Conservation (phyloP, 2,888 invertebrate species). For the Dicranocentrus wangi region DNA sequence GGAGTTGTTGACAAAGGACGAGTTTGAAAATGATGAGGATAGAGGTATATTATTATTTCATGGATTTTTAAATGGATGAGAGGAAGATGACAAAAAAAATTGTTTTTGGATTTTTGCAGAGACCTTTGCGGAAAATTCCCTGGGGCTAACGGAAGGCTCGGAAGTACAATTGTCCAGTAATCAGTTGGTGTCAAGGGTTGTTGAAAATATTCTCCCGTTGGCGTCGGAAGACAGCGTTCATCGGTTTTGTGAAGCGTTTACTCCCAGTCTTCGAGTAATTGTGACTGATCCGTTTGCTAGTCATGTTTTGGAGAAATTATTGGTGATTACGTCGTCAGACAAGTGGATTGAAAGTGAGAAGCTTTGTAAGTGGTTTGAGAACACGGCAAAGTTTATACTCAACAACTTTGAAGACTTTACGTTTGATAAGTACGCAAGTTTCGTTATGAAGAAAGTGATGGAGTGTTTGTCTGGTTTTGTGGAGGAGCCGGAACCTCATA, state of each 20-base stretch:
- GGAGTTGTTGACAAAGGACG: slow-evolving; percentile 81
- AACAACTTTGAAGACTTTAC: slow-evolving; percentile 87
- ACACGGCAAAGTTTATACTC: slow-evolving; percentile 83
- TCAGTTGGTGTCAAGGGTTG: slow-evolving; percentile 85
- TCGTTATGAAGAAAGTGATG: slow-evolving; percentile 84
- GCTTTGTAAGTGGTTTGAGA: slow-evolving; percentile 81
- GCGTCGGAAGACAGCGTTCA: slow-evolving; percentile 79
- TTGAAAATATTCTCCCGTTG: slow-evolving; percentile 84
- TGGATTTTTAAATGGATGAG: background rate
- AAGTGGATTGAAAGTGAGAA: slow-evolving; percentile 74
- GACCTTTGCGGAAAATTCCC: slow-evolving; percentile 84
- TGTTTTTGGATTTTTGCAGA: slow-evolving; percentile 76
- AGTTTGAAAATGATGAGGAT: slow-evolving; percentile 82
- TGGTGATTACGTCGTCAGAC: slow-evolving; percentile 74
- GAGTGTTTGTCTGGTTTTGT: slow-evolving; percentile 82
- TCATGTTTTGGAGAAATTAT: slow-evolving; percentile 84
- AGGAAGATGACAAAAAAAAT: background rate
- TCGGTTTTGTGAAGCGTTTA: slow-evolving; percentile 80
- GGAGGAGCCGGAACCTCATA: slow-evolving; percentile 68
- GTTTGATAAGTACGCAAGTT: slow-evolving; percentile 83
- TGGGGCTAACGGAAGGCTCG: slow-evolving; percentile 82
- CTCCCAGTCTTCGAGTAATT: slow-evolving; percentile 81
- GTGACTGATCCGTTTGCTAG: slow-evolving; percentile 86
- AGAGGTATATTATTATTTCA: slow-evolving; percentile 77
- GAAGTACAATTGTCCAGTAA: slow-evolving; percentile 85